A percentile compares a stretch with the other conserved stretches of the same genome.
Conservation (phyloP, 2,888 invertebrate genomes). For the Schrankia costaestrigalis region DNA sequence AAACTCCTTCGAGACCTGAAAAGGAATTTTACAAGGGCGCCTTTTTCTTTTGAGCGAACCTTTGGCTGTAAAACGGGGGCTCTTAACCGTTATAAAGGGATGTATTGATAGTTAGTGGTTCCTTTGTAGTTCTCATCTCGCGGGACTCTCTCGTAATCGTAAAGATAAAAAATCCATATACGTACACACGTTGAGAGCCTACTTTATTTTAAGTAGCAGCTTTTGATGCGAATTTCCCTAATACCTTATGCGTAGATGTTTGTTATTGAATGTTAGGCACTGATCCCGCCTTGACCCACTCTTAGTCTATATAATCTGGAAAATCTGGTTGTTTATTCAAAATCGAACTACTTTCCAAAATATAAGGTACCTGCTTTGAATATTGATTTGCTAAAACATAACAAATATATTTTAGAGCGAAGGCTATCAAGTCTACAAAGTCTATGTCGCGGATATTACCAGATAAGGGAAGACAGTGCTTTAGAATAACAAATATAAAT, state of each 20-base stretch:
- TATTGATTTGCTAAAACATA: conserved; percentile 20
- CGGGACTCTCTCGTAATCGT: conserved; percentile 45
- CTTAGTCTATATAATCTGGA: conserved; percentile 14
- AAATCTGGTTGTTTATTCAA: conserved; percentile 27
- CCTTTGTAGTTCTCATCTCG: conserved; percentile 57
- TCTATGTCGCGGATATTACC: conserved; percentile 17
- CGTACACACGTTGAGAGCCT: conserved; percentile 21
- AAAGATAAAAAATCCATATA: conserved; percentile 43
- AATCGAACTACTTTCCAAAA: conserved; percentile 25
- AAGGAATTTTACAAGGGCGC: conserved; percentile 72
- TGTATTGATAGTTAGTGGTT: conserved; percentile 54
- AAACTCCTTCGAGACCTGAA: conserved; percentile 73
- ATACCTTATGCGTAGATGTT: conserved; percentile 15
- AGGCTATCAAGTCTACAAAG: conserved; percentile 24
- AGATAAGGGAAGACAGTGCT: conserved; percentile 12
- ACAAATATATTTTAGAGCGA: conserved; percentile 20
- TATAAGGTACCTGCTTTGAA: conserved; percentile 16
- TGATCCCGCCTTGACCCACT: conserved; percentile 29
- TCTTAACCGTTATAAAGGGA: conserved; percentile 57
- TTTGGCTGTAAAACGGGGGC: conserved; percentile 60
- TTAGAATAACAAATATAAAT: conserved; percentile 18
- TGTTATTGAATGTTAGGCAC: conserved; percentile 23
- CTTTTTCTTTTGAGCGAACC: conserved; percentile 64
- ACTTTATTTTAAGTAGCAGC: conserved; percentile 22
- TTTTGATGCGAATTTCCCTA: conserved; percentile 13